Evolutionary conservation across 2,113 vertebrate genomes (phyloP).

Genomic region (Xenopus borealis): DNA sequence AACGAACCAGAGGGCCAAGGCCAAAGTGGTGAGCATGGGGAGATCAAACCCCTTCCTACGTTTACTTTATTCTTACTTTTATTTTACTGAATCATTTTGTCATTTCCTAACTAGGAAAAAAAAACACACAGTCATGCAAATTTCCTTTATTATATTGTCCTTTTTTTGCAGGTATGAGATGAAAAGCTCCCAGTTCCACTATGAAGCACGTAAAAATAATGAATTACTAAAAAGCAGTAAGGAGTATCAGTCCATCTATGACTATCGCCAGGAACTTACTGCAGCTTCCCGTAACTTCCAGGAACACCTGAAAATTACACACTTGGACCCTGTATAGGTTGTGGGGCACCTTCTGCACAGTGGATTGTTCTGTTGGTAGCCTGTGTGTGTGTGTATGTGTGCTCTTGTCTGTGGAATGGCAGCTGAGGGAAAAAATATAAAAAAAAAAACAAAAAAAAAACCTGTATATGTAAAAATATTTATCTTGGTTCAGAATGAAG

Average conservation of each 20-base stretch:
- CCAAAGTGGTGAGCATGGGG: conserved; percentile 27
- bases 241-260: conserved; percentile 18
- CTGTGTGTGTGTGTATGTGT: neutral
- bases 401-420: neutral
- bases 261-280: conserved; percentile 17
- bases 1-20: conserved; percentile 36
- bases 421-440: neutral
- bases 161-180: conserved; percentile 19
- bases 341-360: neutral
- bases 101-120: neutral
- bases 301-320: conserved; percentile 7
- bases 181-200: conserved; percentile 38
- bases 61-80: neutral
- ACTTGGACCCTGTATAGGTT: conserved; percentile 17
- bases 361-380: neutral
- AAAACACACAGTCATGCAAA: neutral
- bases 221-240: conserved; percentile 39
- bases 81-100: too few species aligned
- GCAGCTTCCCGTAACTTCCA: conserved; percentile 40
- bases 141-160: neutral
- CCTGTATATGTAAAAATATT: neutral
- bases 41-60: neutral
- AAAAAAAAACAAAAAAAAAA: conserved; percentile 7
- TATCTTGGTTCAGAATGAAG: neutral
- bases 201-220: conserved; percentile 49